Evolutionary conservation across 2,888 invertebrate genomes (phyloP), one percentile per base, ranked within the genome.

Genomic region (Heterodera filipjevi): DNA sequence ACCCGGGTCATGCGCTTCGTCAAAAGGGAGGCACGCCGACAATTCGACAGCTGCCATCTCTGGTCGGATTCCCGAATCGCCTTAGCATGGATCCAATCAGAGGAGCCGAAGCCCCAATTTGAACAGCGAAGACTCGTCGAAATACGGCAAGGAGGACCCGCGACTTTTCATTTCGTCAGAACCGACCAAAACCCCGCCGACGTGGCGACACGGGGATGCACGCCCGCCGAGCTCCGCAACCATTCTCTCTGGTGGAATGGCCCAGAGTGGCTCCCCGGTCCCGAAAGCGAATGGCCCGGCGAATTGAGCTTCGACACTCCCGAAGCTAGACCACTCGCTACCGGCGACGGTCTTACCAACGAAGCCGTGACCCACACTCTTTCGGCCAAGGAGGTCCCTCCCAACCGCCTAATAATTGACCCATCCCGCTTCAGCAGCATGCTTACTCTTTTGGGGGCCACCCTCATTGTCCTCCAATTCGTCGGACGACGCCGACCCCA

Each of bases 131-230:
- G 78, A 19, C 16, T 78, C n/a, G 19, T 19, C 2, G 39, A 70
- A 16, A 44, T 78, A 30, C 33, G 70, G 2, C 39, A n/a, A 32
- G 33, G 68, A 27, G 39, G 44, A 3, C 53, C 66, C 53, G 79
- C 79, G 0, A 59, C n/a, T n/a, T n/a, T n/a, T n/a, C n/a, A n/a
- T n/a, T n/a, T n/a, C n/a, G n/a, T n/a, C n/a, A n/a, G n/a, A 49
- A 78, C 79, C 1, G 22, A 14, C 14, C 1, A n/a, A 3, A 79
- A 79, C 10, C 79, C 79, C 22, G 79, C 79, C 14, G 79, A 79
- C 53, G 12, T 79, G 3, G 79, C 66, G 5, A 78, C 64, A 0
- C 32, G 79, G 8, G 79, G 79, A 19, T 30, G 32, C 32, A 35
- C 59, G 16, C 53, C 70, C 3, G 12, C 30, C 1, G 75, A 79